These are phyloP conservation scores for Leptoteleia sp. DNA, from an alignment of 1,140 invertebrate genomes.

Conservation along the genomic window DNA sequence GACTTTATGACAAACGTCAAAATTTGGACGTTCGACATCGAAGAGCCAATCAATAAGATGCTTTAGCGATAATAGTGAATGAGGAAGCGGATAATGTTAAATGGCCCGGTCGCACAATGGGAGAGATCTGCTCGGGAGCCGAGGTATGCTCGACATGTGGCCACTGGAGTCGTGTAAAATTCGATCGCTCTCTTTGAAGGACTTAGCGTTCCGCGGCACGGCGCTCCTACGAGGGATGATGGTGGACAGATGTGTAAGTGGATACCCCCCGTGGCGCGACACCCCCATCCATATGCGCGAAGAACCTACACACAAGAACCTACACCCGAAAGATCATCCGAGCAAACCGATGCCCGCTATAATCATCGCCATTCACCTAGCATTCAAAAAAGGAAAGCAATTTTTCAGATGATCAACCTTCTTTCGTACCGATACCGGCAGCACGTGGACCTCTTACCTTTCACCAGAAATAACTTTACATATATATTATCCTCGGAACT, in stretches of 20 bases:
- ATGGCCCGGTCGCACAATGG: slow-evolving; percentile 47
- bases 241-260: slow-evolving; percentile 80
- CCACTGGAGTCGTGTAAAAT: slow-evolving; percentile 68
- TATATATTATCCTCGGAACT: too few species aligned
- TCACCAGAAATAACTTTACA: too few species aligned
- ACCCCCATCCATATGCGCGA: slow-evolving; percentile 68
- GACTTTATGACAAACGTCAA: slow-evolving; percentile 16
- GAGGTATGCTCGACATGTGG: slow-evolving; percentile 73
- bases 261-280: slow-evolving; percentile 69
- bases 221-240: slow-evolving; percentile 74
- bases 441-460: slow-evolving; percentile 10
- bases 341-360: slow-evolving; percentile 57
- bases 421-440: slow-evolving; percentile 7
- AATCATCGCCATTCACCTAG: slow-evolving; percentile 65
- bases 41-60: slow-evolving; percentile 18
- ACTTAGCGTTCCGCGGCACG: slow-evolving; percentile 68
- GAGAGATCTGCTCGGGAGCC: slow-evolving; percentile 48
- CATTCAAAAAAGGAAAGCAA: slow-evolving; percentile 50
- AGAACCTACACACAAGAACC: slow-evolving; percentile 48
- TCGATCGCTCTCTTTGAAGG: slow-evolving; percentile 61
- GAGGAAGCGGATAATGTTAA: slow-evolving; percentile 55
- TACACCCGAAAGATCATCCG: slow-evolving; percentile 63
- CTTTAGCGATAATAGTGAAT: slow-evolving; percentile 35
- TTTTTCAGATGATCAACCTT: slow-evolving; percentile 59
- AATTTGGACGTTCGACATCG: slow-evolving; percentile 13